Conservation (phyloP, 2,113 vertebrate genomes). For the Mobula hypostoma region DNA sequence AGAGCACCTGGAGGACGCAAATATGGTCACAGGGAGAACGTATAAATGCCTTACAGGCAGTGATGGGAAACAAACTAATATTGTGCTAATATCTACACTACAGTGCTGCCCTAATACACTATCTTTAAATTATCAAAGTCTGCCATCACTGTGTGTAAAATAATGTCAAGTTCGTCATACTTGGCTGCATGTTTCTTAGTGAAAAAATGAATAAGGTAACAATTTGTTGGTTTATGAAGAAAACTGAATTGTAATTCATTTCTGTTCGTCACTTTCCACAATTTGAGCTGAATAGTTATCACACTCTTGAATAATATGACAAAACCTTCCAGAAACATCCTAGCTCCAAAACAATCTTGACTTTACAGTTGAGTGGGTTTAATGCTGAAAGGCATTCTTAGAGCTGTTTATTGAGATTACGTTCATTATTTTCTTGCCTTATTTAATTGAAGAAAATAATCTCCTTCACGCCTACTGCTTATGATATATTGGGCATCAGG, state of each 20-base stretch:
- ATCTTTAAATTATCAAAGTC: not conserved
- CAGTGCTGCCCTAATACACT: too few species aligned
- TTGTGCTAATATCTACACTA: too few species aligned
- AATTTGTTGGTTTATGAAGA: not conserved
- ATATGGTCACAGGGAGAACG: too few species aligned
- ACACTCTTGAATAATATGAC: not conserved
- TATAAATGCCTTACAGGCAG: too few species aligned
- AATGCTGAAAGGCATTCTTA: not conserved
- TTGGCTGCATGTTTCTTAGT: not conserved
- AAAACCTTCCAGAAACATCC: not conserved
- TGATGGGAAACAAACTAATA: too few species aligned
- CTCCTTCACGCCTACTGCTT: not conserved
- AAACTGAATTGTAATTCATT: constrained; percentile 3
- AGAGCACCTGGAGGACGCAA: too few species aligned
- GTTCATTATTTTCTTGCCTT: not conserved
- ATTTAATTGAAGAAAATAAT: not conserved
- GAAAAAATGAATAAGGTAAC: constrained; percentile 16
- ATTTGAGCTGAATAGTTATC: constrained; percentile 19
- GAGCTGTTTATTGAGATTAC: not conserved
- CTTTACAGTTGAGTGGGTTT: not conserved
- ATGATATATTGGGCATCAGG: not conserved
- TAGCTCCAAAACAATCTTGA: not conserved
- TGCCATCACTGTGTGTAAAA: not conserved
- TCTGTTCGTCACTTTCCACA: not conserved
- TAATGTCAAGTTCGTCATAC: not conserved